These are phyloP conservation scores for Siderastrea siderea DNA, from an alignment of 92 coral and sea anemone species.

Conservation along the genomic window DNA sequence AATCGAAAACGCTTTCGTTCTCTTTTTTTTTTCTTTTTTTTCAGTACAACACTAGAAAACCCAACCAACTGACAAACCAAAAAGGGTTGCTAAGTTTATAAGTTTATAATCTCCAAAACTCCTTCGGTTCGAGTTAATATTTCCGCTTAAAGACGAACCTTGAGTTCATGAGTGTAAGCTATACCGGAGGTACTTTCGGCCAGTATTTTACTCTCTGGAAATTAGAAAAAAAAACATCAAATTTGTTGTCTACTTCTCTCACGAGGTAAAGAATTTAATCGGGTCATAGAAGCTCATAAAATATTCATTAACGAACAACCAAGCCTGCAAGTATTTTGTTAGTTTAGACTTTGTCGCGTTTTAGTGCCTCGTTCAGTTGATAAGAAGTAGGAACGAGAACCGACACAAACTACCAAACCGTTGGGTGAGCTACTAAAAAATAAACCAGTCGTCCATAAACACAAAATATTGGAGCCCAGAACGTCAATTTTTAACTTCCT, in stretches of 20 bases:
- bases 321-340: conserved; percentile 16
- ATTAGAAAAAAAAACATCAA: not conserved
- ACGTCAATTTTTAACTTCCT: not conserved
- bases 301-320: conserved; percentile 20
- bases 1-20: no score
- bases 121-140: no score
- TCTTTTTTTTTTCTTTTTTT: no score
- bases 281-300: conserved; percentile 11
- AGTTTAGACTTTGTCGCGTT: not conserved
- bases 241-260: not conserved
- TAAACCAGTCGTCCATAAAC: not conserved
- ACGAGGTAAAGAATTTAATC: not conserved
- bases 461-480: not conserved
- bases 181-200: no score
- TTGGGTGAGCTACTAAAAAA: not conserved
- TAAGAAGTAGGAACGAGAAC: not conserved
- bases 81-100: no score
- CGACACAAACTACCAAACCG: not conserved
- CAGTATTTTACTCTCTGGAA: not conserved
- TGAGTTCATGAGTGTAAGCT: no score
- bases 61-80: no score
- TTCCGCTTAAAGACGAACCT: no score
- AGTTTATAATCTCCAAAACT: no score
- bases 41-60: no score
- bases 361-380: not conserved